A percentile compares a stretch with the other conserved stretches of the same genome.
phyloP scores from a whole-genome alignment of 1,140 invertebrate genomes.

The Cotesia vestalis region DNA sequence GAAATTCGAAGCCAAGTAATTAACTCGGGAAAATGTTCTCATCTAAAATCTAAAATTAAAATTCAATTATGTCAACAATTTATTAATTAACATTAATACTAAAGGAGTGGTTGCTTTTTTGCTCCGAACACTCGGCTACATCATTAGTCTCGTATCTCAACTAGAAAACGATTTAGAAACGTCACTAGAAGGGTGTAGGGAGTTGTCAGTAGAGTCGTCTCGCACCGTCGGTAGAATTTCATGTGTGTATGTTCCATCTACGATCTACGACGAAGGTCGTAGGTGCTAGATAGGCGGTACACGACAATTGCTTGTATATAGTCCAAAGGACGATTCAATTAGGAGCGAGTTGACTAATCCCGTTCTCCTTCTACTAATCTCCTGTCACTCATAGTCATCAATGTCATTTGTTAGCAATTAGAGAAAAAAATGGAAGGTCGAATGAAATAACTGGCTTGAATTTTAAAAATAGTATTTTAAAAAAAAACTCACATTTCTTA shows the following conservation, averaged over 20 bases:
- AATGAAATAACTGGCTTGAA: no score
- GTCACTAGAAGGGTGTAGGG: constrained; percentile 22
- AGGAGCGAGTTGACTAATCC: constrained; percentile 52
- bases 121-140: neutral
- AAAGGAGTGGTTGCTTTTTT: neutral
- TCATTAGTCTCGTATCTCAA: no score
- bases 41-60: neutral
- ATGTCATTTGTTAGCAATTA: no score
- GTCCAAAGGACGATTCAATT: constrained; percentile 56
- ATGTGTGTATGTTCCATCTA: constrained; percentile 19
- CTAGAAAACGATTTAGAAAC: constrained; percentile 19
- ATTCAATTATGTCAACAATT: neutral
- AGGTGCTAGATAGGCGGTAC: constrained; percentile 29
- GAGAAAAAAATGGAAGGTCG: no score
- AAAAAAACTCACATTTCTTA: no score
- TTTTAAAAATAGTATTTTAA: no score
- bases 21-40: no score
- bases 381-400: no score
- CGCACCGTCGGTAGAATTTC: constrained; percentile 40
- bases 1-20: no score
- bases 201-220: constrained; percentile 38
- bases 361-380: constrained; percentile 32
- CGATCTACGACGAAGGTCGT: neutral
- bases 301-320: constrained; percentile 47
- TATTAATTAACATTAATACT: neutral